Percentiles rank a stretch among this genome's conserved stretches.
Evolutionary conservation across 1,140 invertebrate genomes (phyloP).

Genomic region (Lerema accius): DNA sequence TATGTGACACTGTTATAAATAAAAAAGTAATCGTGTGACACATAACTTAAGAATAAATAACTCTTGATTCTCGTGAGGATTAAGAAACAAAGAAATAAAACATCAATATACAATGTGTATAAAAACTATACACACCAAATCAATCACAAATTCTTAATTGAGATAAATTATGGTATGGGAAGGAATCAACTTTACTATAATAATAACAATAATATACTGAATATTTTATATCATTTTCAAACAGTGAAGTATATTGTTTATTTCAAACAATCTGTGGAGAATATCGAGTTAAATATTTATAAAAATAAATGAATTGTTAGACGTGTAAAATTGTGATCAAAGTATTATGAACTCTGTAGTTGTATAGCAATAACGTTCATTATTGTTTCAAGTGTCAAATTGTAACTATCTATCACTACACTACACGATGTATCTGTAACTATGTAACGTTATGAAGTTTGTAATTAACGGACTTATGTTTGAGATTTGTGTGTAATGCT

Average conservation of each 20-base stretch:
- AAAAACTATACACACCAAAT: too few relatives aligned
- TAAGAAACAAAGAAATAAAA: too few relatives aligned
- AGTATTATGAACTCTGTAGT: constrained; percentile 73
- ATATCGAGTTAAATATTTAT: constrained; percentile 7
- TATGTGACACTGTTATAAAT: too few relatives aligned
- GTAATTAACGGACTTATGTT: constrained; percentile 48
- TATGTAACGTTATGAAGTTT: constrained; percentile 36
- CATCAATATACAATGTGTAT: too few relatives aligned
- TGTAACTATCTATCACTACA: constrained; percentile 38
- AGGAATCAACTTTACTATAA: too few relatives aligned
- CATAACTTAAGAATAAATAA: too few relatives aligned
- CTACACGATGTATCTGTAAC: constrained; percentile 17
- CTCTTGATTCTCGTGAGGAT: too few relatives aligned
- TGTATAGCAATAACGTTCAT: constrained; percentile 70
- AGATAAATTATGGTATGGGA: too few relatives aligned
- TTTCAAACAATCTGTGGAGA: constrained; percentile 16
- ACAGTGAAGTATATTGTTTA: too few relatives aligned
- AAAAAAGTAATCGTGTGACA: too few relatives aligned
- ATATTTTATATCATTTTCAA: too few relatives aligned
- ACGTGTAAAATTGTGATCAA: constrained; percentile 67
- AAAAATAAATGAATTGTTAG: constrained; percentile 53
- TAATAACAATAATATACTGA: neutral
- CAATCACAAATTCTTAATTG: too few relatives aligned
- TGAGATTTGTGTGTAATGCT: constrained; percentile 65
- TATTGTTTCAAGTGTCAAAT: constrained; percentile 52